A percentile compares a stretch with the other conserved stretches of the same genome.
These are phyloP conservation scores for Labeo calbasu DNA, from an alignment of 2,797 vertebrate species.

Conservation along the genomic window DNA sequence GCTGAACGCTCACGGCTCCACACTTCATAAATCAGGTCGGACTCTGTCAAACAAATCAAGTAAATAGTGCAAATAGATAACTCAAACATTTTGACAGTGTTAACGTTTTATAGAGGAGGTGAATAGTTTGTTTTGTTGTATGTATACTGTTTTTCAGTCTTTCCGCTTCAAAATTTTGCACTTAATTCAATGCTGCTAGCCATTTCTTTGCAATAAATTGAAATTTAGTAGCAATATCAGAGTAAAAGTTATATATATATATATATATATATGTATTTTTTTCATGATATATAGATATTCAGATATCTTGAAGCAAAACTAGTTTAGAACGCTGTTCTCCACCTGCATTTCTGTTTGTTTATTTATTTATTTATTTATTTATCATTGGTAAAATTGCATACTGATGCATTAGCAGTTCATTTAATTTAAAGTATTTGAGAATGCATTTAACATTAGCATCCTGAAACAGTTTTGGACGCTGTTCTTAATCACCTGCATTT, in stretches of 20 bases:
- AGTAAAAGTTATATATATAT: neutral
- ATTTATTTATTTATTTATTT: no score
- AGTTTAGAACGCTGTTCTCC: no score
- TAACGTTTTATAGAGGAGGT: neutral
- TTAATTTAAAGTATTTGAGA: no score
- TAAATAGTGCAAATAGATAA: neutral
- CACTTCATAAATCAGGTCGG: slow-evolving; percentile 26
- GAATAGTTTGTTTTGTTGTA: neutral
- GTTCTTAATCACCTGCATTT: no score
- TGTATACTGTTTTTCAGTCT: neutral
- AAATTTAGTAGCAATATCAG: neutral
- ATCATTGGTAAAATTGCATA: no score
- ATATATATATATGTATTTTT: no score
- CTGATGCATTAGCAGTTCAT: no score
- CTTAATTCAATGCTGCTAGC: neutral
- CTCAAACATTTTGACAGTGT: neutral
- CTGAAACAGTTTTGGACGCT: no score
- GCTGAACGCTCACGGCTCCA: slow-evolving; percentile 64
- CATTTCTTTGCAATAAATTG: neutral
- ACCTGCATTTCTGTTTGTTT: no score
- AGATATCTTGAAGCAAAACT: no score
- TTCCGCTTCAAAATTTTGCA: neutral
- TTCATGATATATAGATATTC: no score
- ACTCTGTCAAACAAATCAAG: slow-evolving; percentile 19
- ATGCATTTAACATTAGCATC: no score